These are phyloP conservation scores for Phoenicopterus ruber DNA, from an alignment of 2,113 vertebrate species.

Conservation along the genomic window DNA sequence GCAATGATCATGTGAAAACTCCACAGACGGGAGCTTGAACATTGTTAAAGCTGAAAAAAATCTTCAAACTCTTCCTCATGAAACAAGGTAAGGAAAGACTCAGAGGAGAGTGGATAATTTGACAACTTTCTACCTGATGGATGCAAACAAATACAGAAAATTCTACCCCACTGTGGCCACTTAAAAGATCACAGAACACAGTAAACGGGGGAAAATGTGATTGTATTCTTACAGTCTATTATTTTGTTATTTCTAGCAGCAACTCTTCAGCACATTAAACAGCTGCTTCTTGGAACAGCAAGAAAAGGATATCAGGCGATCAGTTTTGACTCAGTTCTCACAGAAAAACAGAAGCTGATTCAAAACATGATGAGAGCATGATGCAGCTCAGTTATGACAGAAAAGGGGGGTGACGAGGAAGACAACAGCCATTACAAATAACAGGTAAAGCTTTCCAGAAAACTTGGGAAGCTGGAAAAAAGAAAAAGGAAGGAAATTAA, in stretches of 20 bases:
- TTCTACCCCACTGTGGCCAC: neutral
- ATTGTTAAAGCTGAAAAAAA: neutral
- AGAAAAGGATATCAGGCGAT: neutral
- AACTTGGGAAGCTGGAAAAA: neutral
- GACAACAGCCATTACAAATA: neutral
- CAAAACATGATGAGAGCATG: neutral
- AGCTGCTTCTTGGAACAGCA: neutral
- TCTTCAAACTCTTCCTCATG: neutral
- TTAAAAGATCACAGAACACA: neutral
- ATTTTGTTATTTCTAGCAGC: constrained; percentile 1
- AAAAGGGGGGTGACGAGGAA: neutral
- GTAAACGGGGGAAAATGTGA: neutral
- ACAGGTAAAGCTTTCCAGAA: neutral
- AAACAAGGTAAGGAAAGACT: neutral
- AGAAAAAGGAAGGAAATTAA: neutral
- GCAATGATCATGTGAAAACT: neutral
- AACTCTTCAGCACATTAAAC: neutral
- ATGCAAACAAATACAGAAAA: neutral
- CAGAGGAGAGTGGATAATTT: neutral
- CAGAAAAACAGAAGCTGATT: neutral
- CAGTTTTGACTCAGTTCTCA: constrained; percentile 9
- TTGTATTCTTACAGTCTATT: neutral
- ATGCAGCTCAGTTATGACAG: neutral
- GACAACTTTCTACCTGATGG: neutral
- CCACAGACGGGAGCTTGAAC: neutral